Evolutionary conservation across 2,888 invertebrate genomes (phyloP), one percentile per base, ranked within the genome.

Genomic region (Lasioglossum figueresi): DNA sequence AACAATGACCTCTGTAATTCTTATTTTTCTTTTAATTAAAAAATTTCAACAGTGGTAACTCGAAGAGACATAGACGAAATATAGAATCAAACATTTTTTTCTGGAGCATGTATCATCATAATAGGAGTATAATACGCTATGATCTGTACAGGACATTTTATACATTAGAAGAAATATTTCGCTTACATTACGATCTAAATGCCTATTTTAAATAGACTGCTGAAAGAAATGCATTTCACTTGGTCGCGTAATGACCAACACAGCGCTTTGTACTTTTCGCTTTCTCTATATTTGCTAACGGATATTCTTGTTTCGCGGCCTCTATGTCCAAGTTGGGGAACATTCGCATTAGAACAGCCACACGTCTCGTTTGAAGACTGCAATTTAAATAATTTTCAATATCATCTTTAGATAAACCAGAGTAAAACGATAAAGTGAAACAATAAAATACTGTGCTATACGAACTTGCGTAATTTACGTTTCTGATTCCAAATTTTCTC

Each of bases 241-340:
- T n/a, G 31, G 96, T 96, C 75, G 96, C 92, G 94, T 90, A 96
- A 94, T 97, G 97, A 23, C 97, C 97, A 89, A 96, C 95, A 19
- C 96, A 95, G 94, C 96, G 97, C 88, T 96, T 96, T 73, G 94
- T 94, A 8, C 93, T 94, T 90, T 96, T 96, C 1, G 97, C 96
- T 94, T 96, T 96, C 84, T 97, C 96, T 76, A 98, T 95, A 94
- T 98, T 96, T 8, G 98, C 97, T 93, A 96, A 95, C 6, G 98
- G 98, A 95, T 97, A 98, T 92, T 97, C 96, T 84, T 96, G 95
- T 93, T 97, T 96, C 37, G 98, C 92, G 79, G 96, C 95, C 82
- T 97, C 96, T 93, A 97, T 94, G 93, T 98, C 97, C 94, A 98
- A 95, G 93, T 98, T 96, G 1, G 98, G 98, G 95, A 97, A 98